Evolutionary conservation across 2,113 vertebrate genomes (phyloP).

Genomic region (Centropristis striata): DNA sequence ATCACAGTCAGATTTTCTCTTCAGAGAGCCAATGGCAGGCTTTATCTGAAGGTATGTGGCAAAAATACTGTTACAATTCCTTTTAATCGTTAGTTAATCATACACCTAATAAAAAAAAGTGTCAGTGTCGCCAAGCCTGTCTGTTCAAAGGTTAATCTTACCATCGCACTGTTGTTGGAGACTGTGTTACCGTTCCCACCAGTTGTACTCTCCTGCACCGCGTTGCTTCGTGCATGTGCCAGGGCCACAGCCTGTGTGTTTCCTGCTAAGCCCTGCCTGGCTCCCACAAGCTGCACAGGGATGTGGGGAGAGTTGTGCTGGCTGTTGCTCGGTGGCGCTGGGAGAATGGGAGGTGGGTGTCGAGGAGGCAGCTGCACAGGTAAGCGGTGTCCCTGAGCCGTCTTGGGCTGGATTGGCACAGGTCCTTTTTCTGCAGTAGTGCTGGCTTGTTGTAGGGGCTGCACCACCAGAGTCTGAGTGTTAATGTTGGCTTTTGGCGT

Average conservation of each 20-base stretch:
- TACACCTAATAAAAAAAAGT: slow-evolving; percentile 14
- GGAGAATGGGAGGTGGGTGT: slow-evolving; percentile 85
- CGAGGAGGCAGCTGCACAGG: slow-evolving; percentile 84
- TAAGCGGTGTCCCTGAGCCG: slow-evolving; percentile 81
- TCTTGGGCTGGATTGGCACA: slow-evolving; percentile 94
- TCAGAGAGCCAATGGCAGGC: slow-evolving; percentile 78
- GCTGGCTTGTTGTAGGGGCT: slow-evolving; percentile 90
- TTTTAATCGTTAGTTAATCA: not conserved
- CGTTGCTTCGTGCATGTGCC: slow-evolving; percentile 85
- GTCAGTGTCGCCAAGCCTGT: not conserved
- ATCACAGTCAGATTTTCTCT: slow-evolving; percentile 86
- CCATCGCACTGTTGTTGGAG: slow-evolving; percentile 65
- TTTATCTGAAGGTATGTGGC: slow-evolving; percentile 71
- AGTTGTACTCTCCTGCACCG: slow-evolving; percentile 69
- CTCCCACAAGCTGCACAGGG: slow-evolving; percentile 95
- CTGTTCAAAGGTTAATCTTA: slow-evolving; percentile 50
- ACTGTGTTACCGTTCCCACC: slow-evolving; percentile 36
- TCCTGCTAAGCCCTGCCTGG: slow-evolving; percentile 90
- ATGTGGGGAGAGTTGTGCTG: slow-evolving; percentile 89
- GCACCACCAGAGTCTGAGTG: slow-evolving; percentile 96
- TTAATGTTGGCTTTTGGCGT: slow-evolving; percentile 85
- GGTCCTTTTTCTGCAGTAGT: slow-evolving; percentile 85
- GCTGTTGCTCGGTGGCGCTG: slow-evolving; percentile 85
- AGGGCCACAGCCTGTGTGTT: slow-evolving; percentile 91
- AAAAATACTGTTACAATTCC: not conserved